Percentiles rank a stretch among this genome's conserved stretches.
phyloP scores from a whole-genome alignment of 2,888 invertebrate species.

The Acrocyrtus sp. region DNA sequence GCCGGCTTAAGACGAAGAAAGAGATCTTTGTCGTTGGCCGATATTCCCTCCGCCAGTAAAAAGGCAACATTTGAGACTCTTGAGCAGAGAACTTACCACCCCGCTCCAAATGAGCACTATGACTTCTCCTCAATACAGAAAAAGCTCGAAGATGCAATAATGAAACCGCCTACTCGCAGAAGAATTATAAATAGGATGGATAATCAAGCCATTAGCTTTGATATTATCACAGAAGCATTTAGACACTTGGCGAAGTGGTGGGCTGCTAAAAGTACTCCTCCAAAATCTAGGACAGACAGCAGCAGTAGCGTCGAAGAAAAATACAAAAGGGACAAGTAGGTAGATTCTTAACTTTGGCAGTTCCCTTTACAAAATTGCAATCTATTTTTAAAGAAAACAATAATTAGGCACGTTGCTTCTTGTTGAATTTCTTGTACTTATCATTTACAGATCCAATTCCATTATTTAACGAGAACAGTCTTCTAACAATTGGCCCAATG shows the following conservation, averaged over 20 bases:
- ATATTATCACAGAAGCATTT: slow-evolving; percentile 41
- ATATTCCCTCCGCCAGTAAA: slow-evolving; percentile 21
- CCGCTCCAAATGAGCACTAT: slow-evolving; percentile 28
- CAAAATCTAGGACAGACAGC: slow-evolving; percentile 40
- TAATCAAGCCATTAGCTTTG: slow-evolving; percentile 28
- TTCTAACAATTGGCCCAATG: too few relatives aligned
- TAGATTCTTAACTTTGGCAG: slow-evolving; percentile 29
- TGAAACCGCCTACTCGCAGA: slow-evolving; percentile 29
- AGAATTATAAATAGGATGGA: slow-evolving; percentile 3
- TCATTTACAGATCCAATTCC: too few relatives aligned
- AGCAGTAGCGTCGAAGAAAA: slow-evolving; percentile 31
- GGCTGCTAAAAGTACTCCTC: slow-evolving; percentile 30
- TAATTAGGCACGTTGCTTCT: too few relatives aligned
- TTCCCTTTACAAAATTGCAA: too few relatives aligned
- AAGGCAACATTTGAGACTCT: slow-evolving; percentile 28
- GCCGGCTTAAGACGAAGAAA: slow-evolving; percentile 52
- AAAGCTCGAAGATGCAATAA: slow-evolving; percentile 41
- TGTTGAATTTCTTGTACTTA: too few relatives aligned
- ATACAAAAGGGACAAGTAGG: slow-evolving; percentile 26
- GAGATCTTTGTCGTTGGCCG: slow-evolving; percentile 36
- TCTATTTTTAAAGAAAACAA: too few relatives aligned
- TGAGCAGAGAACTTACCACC: not conserved
- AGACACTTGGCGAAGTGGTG: slow-evolving; percentile 43
- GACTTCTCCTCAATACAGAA: slow-evolving; percentile 51
- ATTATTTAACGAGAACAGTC: too few relatives aligned